Base-by-base conservation (phyloP, 2,113 vertebrate genomes). In the Syngnathus scovelli region DNA sequence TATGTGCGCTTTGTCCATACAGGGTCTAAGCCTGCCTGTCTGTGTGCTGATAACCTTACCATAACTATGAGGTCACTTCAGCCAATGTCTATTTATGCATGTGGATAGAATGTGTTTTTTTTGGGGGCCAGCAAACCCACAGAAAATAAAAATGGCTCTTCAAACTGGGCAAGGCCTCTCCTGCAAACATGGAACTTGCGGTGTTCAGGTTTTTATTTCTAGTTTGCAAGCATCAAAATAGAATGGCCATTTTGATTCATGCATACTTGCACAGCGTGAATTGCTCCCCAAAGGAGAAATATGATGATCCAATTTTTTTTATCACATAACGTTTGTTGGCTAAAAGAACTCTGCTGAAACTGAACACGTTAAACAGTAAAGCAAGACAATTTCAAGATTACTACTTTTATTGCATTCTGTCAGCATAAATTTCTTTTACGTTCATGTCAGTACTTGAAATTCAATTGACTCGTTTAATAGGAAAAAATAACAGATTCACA, bases 11-110 rank as follows among this genome's bases (percentile, higher is more conserved):
- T 44, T 48, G 64, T 81, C 0, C 63, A 7, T 55, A 61, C 59
- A 71, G 37, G 7, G 61, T 51, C 61, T 84, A 71, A 72, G 68
- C 64, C 66, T 2, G 67, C 23, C 76, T 78, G 75, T 75, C 72
- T 81, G 58, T 78, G 76, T 69, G 9, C 71, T 54, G 72, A 85
- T 76, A 82, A 79, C 73, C 66, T 52, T 38, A 66, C 48, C 49
- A 74, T 68, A 55, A 49, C 51, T 48, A 78, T 70, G 73, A 75
- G 62, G 62, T 83, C 75, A 78, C 74, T 67, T 73, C 60, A 61
- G 67, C 68, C 74, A 46, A 69, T 77, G 75, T 73, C 68, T 86
- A 61, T 81, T 75, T 76, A 55, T 69, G 54, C 63, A 70, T 71
- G 69, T 51, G 55, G 44, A 16, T 41, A 77, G 72, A 67, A 75